Evolutionary conservation across 2,113 vertebrate species (phyloP), one percentile per base, ranked within the genome.

Genomic region (Anas platyrhynchos): DNA sequence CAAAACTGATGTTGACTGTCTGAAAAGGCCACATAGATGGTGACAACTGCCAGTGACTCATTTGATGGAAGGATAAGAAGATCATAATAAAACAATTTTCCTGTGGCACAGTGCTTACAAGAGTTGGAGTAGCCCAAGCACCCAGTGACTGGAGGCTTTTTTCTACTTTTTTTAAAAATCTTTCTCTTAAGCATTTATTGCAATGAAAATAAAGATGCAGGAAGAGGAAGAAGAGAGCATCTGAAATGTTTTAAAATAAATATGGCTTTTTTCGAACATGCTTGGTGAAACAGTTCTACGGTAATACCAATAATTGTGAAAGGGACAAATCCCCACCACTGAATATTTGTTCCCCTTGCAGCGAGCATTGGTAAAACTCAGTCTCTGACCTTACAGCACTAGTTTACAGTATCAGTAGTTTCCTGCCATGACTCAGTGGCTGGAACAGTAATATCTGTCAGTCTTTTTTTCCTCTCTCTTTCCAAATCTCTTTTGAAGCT

Each of bases 381-480:
- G 26, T 62, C 55, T 93, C 66, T 95, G 96, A 93, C 86, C 91
- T 96, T 95, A 92, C 63, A 77, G 74, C 85, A 73, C 50, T 80
- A 55, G 86, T 94, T 96, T 96, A 96, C 91, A 96, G 72, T 93
- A 96, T 95, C 94, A 95, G 88, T 96, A 94, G 94, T 96, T 97
- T 96, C 93, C 93, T 96, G 96, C 86, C 96, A 89, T 97, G 94
- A 96, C 91, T 97, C 96, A 96, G 92, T 96, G 92, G 78, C 81
- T 96, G 88, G 96, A 96, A 97, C 96, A 93, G 91, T 96, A 96
- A 96, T 97, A 96, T 95, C 94, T 95, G 91, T 91, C 88, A 92
- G 83, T 84, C 6, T 3, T 89, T 89, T 91, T 97, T 95, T 43
- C 93, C 94, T 94, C 56, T 94, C 69, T 94, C 62, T 94, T 91